These are phyloP conservation scores for Halyomorpha halys DNA, from an alignment of 1,140 invertebrate species.

Conservation along the genomic window DNA sequence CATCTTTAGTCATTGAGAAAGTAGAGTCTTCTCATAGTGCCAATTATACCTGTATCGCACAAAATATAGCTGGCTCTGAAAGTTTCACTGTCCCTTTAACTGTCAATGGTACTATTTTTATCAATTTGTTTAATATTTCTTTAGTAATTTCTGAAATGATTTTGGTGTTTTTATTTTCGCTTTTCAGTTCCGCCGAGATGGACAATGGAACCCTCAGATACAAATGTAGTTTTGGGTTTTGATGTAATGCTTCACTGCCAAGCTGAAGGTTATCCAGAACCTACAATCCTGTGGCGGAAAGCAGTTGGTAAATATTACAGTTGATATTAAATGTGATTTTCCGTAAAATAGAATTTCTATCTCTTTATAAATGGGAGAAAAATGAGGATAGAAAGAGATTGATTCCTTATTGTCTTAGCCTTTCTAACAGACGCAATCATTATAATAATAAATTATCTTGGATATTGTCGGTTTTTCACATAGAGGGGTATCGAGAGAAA, in stretches of 20 bases:
- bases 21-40: conserved; percentile 72
- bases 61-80: conserved; percentile 70
- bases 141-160: conserved; percentile 10
- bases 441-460: too few relatives aligned
- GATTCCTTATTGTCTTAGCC: too few relatives aligned
- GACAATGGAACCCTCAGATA: conserved; percentile 78
- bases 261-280: conserved; percentile 80
- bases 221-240: conserved; percentile 72
- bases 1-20: conserved; percentile 76
- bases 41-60: conserved; percentile 80
- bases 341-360: too few relatives aligned
- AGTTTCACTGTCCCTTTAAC: conserved; percentile 62
- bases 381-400: too few relatives aligned
- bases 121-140: background rate
- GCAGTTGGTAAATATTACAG: conserved; percentile 49
- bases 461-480: too few relatives aligned
- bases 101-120: conserved; percentile 58
- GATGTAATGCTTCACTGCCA: conserved; percentile 78
- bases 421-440: too few relatives aligned
- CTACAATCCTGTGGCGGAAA: conserved; percentile 77
- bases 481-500: too few relatives aligned
- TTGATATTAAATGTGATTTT: too few relatives aligned
- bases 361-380: too few relatives aligned
- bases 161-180: background rate
- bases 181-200: conserved; percentile 78